These are phyloP conservation scores for Aurelia coerulea DNA, from an alignment of 30 jellyfish, hydroid and myxozoan species.

Conservation along the genomic window DNA sequence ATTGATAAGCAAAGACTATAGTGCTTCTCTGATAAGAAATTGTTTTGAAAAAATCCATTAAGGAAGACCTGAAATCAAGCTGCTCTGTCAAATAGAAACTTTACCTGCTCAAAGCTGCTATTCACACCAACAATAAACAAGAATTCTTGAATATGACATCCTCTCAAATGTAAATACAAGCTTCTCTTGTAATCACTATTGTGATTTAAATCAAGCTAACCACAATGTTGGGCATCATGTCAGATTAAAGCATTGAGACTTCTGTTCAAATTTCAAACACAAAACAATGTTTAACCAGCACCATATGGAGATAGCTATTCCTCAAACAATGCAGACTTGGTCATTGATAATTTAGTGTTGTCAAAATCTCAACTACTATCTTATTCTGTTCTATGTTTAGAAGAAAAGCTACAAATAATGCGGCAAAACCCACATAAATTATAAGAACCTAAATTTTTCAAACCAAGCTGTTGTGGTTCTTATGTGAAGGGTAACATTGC, in stretches of 20 bases:
- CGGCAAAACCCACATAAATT: too few species aligned
- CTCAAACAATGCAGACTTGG: neutral
- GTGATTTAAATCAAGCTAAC: constrained; percentile 49
- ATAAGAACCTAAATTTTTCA: too few species aligned
- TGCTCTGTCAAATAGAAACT: constrained; percentile 31
- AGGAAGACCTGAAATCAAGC: constrained; percentile 27
- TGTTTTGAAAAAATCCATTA: neutral
- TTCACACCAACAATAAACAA: constrained; percentile 6
- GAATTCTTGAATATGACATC: constrained; percentile 7
- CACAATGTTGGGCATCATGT: constrained; percentile 29
- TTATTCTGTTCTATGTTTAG: too few species aligned
- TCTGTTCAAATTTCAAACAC: constrained; percentile 11
- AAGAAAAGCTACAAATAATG: too few species aligned
- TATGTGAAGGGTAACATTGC: too few species aligned
- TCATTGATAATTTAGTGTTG: neutral
- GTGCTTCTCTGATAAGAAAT: too few species aligned
- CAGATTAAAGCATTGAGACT: constrained; percentile 15
- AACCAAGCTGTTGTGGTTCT: too few species aligned
- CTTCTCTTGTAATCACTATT: constrained; percentile 29
- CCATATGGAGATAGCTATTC: constrained; percentile 4
- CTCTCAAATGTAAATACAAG: constrained; percentile 40
- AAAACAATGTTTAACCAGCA: constrained; percentile 20
- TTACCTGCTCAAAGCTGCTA: constrained; percentile 58
- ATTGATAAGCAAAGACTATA: too few species aligned
- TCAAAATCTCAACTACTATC: neutral